Evolutionary conservation across 2,113 vertebrate genomes (phyloP).

Genomic region (human): GRCh38 chr14:23882001-23882500

Average conservation of each 20-base stretch:
- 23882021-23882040: neutral
- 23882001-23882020: neutral
- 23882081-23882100: neutral
- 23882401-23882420: neutral
- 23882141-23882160: neutral
- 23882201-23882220: neutral
- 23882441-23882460: neutral
- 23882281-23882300: neutral
- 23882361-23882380: neutral
- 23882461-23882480: neutral
- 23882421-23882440: neutral
- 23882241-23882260: neutral
- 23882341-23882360: neutral
- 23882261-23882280: neutral
- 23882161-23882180: neutral
- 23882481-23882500: neutral
- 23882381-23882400: neutral
- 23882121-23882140: neutral
- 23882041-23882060: neutral
- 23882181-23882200: neutral
- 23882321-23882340: neutral
- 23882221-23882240: neutral
- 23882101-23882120: neutral
- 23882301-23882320: neutral
- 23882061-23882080: neutral